These are phyloP conservation scores for Tympanoctomys barrerae DNA, from an alignment of 2,797 vertebrate genomes.

Conservation along the genomic window DNA sequence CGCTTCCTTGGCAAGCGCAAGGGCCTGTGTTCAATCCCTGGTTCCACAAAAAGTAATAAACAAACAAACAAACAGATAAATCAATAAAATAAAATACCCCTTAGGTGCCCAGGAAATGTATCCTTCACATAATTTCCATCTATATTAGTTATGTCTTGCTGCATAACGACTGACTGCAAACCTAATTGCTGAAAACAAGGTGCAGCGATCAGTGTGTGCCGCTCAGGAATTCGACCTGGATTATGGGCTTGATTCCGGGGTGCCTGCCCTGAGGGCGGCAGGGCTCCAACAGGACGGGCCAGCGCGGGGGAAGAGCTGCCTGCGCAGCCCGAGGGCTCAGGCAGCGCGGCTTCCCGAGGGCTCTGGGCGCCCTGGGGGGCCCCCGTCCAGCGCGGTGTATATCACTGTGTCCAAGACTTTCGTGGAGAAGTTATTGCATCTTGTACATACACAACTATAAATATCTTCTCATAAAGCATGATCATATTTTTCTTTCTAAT, in stretches of 20 bases:
- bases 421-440: background rate
- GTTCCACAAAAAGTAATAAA: no score
- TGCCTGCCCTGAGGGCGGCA: background rate
- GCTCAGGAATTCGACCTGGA: background rate
- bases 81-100: background rate
- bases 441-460: no score
- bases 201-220: background rate
- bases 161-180: background rate
- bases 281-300: no score
- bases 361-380: no score
- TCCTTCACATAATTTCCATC: background rate
- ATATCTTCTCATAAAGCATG: background rate
- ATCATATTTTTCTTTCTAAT: background rate
- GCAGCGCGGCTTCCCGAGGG: no score
- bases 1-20: no score
- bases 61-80: no score
- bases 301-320: background rate
- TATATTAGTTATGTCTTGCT: background rate
- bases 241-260: background rate
- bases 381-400: no score
- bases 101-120: background rate
- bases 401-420: background rate
- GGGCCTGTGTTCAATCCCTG: no score
- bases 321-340: background rate
- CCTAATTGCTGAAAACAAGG: background rate